Base-by-base conservation (phyloP, 2,797 vertebrate species). In the Leptodactylus fallax region DNA sequence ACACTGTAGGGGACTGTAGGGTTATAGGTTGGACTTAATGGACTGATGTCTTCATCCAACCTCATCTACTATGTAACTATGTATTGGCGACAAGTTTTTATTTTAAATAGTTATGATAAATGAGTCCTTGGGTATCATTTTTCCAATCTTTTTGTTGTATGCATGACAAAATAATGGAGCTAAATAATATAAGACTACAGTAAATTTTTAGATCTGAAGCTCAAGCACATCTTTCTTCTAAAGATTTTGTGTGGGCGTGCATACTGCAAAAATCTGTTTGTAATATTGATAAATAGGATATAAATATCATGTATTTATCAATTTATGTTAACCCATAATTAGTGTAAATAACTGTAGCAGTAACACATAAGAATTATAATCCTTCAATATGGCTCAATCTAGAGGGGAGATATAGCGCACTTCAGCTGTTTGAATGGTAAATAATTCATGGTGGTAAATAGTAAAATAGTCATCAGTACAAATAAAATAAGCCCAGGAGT, bases 371-470 rank as follows among this genome's bases (percentile, higher is more conserved):
- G 10, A 61, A 23, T 36, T 58, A 56, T 21, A 76, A 13, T 36
- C 27, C 71, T 49, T 36, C 17, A 58, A 12, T 36, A 45, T 25
- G 13, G 36, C 10, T 23, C 27, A 76, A 76, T 85, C 13, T 45
- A 61, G 12, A 47, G n/a, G 55, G 6, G n/a, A 25, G n/a, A 56
- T 58, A 69, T 27, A 58, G 67, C 51, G 12, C 16, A 27, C 51
- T 56, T 17, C 58, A 61, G 76, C 74, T 86, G 45, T 87, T 25
- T 85, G 53, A 71, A 76, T 49, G 49, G 67, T 85, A 16, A 88
- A 88, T 88, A 81, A 88, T 88, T 88, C 27, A 88, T 81, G 6
- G 10, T 85, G 17, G 2, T 51, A 79, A 47, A 85, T 72, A 88
- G 60, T 80, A 85, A 77, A 80, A 49, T 65, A 27, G 47, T 65